Evolutionary conservation across 1,140 invertebrate species (phyloP), one percentile per base, ranked within the genome.

Genomic region (Leptinotarsa lineolata): DNA sequence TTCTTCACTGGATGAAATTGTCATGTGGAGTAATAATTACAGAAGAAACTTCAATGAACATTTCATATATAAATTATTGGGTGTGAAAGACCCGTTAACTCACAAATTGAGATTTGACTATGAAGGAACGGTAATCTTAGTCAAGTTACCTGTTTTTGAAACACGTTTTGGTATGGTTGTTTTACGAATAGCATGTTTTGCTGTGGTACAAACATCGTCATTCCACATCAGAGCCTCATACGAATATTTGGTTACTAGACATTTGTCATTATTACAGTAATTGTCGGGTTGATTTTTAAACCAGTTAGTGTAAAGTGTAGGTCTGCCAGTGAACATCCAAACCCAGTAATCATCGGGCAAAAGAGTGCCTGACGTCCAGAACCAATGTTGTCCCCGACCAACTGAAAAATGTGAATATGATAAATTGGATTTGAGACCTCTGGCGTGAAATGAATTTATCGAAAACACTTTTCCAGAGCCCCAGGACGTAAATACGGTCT

Each of bases 251-350:
- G 20, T 39, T 60, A 66, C 71, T 15, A 76, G 5, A 60, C 74
- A 76, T 22, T 70, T 45, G 45, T 76, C 74, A 2, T 68, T 66
- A 39, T 39, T 39, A 20, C 63, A 54, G 12, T 1, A 21, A 60
- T 73, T 73, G 46, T 73, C 60, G 60, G 74, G 72, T 67, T 70
- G 60, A 22, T 20, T 18, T 46, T 39, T 3, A 4, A 16, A 2
- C 67, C 72, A 76, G 44, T 73, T 68, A 8, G 61, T 60, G 48
- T 46, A 76, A 30, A 66, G 59, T 6, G 73, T 54, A 2, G 46
- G 63, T 67, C 60, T 72, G 70, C 74, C 74, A 21, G 68, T 76
- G 3, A 67, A 39, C 20, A 76, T 13, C 74, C 74, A 76, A 13
- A 72, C 71, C 66, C 66, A 68, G 30, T 46, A 15, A 44, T 45